These are phyloP conservation scores for Drosophila kanapiae DNA, from an alignment of 1,140 invertebrate genomes.

Conservation along the genomic window DNA sequence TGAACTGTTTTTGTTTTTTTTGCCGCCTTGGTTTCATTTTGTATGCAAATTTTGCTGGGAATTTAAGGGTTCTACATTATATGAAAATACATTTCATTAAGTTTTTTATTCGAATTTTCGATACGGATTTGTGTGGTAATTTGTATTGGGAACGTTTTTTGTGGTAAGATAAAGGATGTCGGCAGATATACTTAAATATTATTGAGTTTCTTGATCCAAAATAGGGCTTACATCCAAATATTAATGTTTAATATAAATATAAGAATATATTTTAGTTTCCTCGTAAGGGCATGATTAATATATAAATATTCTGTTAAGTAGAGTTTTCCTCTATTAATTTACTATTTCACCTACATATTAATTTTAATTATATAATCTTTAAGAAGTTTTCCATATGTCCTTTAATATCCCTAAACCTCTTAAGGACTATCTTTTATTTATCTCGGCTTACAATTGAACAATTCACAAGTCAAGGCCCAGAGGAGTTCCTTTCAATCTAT, in stretches of 20 bases:
- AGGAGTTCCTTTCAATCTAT: not conserved
- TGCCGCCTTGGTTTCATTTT: conserved; percentile 11
- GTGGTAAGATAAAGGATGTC: not conserved
- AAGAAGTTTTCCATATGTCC: not conserved
- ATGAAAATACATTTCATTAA: conserved; percentile 25
- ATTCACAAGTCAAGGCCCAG: not conserved
- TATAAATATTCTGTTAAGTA: not conserved
- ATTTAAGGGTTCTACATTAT: conserved; percentile 1
- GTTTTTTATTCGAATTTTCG: not conserved
- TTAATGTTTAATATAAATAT: not conserved
- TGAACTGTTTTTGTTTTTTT: conserved; percentile 1
- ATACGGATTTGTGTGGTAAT: conserved; percentile 12
- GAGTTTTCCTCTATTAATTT: too few relatives aligned
- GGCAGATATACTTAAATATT: not conserved
- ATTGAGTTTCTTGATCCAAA: not conserved
- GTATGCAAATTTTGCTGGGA: conserved; percentile 50
- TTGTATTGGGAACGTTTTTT: not conserved
- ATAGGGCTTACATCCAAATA: not conserved
- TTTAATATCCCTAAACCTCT: not conserved
- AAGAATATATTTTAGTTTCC: not conserved
- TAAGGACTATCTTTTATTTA: conserved; percentile 6
- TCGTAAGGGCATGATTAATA: not conserved
- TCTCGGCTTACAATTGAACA: not conserved
- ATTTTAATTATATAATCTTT: not conserved
- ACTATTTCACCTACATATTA: not conserved